Base-by-base conservation (phyloP, 2,113 vertebrate genomes). In the Callionymus lyra region DNA sequence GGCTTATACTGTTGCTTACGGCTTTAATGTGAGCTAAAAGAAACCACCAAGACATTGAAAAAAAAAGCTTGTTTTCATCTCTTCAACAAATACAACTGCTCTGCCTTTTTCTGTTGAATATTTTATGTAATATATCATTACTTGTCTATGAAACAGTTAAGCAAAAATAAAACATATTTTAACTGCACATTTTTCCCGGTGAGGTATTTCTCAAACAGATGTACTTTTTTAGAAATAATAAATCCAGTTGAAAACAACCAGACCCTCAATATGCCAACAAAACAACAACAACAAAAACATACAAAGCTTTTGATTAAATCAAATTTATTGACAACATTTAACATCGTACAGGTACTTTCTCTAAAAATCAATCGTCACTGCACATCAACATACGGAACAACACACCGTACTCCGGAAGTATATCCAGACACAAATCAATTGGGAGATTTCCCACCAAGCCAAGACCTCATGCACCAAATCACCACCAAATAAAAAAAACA, bases 381-480 rank as follows among this genome's bases (percentile, higher is more conserved):
- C 80, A 91, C 85, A 77, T 82, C 85, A 86, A 79, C 56, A 60
- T 72, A 85, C 77, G 79, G 51, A 80, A 85, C 76, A 70, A 79
- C 77, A 86, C 83, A 77, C 57, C 70, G 58, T 79, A 79, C 83
- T 83, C 53, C 63, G 77, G 64, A 70, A 87, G 82, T 70, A 80
- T 72, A 79, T 85, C 71, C 72, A 73, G 69, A 59, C 74, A 71
- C 21, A 51, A 70, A 71, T 71, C 53, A 8, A 68, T 59, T 46
- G 65, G 41, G 68, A 73, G 63, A 61, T 73, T 81, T 73, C 64
- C 49, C 74, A 82, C 61, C 47, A 50, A 73, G 76, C 48, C 70
- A 79, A 83, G 84, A 79, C 84, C 76, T 86, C 90, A 93, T 93
- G 91, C 90, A 88, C 82, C 82, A 83, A 73, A 73, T 83, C 48